Evolutionary conservation across 2,113 vertebrate genomes (phyloP), one percentile per base, ranked within the genome.

Genomic region (Rhinichthys klamathensis): DNA sequence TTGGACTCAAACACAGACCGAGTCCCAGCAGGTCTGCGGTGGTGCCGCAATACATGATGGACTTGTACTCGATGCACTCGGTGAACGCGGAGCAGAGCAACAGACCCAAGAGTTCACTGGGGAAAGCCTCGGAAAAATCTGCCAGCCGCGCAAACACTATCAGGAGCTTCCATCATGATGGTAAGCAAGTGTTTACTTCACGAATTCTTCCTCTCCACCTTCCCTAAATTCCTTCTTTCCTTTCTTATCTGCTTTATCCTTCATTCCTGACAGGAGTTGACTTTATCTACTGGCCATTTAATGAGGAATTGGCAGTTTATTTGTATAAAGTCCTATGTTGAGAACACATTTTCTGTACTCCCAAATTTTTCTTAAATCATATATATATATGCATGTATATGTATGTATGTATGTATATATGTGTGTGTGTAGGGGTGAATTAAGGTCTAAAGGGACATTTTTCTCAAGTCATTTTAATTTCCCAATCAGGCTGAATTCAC

Each of bases 141-240:
- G 93, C 95, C 85, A 96, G 96, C 91, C 94, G 93, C 15, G 96
- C 96, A 87, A 97, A 96, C 90, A 97, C 96, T 0, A 94, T 97
- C 78, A 93, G 96, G 91, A 96, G 96, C 90, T 96, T 96, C 92
- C 95, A 96, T 89, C 96, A 97, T 85, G 96, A 97, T 95, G 96
- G 96, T 97, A 94, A 93, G 90, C 54, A 25, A 80, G 77, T 81
- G 74, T 76, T 54, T 74, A 74, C 72, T 74, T 74, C 41, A 9
- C 3, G 12, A 49, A 25, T 41, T 23, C 27, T 46, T 30, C 1
- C 13, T 11, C 6, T 56, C 25, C 51, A 9, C 23, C 6, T 58
- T 54, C 21, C 21, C 32, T 4, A 16, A 58, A 35, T 74, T 58
- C 38, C 32, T 46, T 2, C 60, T 60, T 63, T 35, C 7, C 15